A percentile compares a stretch with the other conserved stretches of the same genome.
Conservation (phyloP, 1,140 invertebrate genomes). For the Scaptomyza hsui region DNA sequence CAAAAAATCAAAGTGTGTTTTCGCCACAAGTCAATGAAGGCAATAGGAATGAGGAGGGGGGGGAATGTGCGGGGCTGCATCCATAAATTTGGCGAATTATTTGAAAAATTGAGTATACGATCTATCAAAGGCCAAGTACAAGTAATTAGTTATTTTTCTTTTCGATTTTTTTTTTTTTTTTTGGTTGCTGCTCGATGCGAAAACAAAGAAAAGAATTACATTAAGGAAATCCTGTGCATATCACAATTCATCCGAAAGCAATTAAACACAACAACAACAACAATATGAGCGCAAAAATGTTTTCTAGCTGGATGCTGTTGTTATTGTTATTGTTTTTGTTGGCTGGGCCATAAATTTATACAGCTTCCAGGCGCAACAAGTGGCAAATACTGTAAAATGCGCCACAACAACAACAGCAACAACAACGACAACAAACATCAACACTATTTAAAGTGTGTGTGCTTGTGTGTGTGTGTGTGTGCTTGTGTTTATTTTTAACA, state of each 20-base stretch:
- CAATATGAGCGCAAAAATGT: neutral
- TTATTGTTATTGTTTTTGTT: conserved; percentile 35
- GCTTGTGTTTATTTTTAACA: conserved; percentile 74
- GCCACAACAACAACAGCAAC: conserved; percentile 28
- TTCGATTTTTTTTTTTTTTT: too few relatives aligned
- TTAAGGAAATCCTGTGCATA: conserved; percentile 75
- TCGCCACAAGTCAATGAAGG: too few relatives aligned
- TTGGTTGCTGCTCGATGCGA: conserved; percentile 9
- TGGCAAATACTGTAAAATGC: conserved; percentile 34
- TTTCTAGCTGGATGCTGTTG: conserved; percentile 39
- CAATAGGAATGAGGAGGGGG: too few relatives aligned
- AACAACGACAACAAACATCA: conserved; percentile 42
- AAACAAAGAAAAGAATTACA: conserved; percentile 53
- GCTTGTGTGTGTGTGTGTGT: neutral
- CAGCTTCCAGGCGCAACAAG: conserved; percentile 52
- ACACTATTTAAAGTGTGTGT: conserved; percentile 10
- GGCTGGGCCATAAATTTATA: conserved; percentile 39
- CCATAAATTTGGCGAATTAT: conserved; percentile 42
- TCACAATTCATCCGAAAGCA: conserved; percentile 69
- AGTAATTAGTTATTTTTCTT: neutral
- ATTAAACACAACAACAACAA: conserved; percentile 49
- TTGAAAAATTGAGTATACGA: conserved; percentile 12
- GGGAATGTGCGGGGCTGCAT: neutral
- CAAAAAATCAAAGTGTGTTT: too few relatives aligned
- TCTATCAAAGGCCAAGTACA: conserved; percentile 31